These are phyloP conservation scores for Mnemiopsis leidyi DNA, from an alignment of 37 sponge, comb jelly and placozoan genomes.

Conservation along the genomic window DNA sequence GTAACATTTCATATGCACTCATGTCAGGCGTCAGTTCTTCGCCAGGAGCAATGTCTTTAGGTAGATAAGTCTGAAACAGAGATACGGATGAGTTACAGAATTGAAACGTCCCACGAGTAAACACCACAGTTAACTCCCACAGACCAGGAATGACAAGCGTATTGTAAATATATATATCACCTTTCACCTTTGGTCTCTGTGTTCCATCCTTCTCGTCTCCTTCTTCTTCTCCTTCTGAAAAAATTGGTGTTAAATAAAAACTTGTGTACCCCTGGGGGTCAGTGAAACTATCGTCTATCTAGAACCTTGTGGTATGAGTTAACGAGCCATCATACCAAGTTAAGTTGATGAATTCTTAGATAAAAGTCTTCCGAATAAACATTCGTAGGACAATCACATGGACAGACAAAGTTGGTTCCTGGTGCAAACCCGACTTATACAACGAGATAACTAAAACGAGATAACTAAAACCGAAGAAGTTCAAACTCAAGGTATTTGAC, in stretches of 20 bases:
- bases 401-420: neutral
- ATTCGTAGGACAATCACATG: neutral
- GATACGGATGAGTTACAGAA: neutral
- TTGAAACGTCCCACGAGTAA: neutral
- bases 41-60: slow-evolving; percentile 34
- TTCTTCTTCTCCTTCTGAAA: neutral
- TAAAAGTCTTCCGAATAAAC: no score
- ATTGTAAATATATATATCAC: neutral
- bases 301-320: no score
- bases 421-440: neutral
- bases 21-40: slow-evolving; percentile 61
- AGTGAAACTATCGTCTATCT: no score
- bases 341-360: no score
- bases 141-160: neutral
- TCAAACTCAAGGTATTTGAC: no score
- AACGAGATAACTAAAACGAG: no score
- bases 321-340: no score
- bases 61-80: slow-evolving; percentile 33
- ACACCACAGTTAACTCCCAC: neutral
- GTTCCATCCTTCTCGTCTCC: neutral
- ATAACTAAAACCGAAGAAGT: no score
- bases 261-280: no score
- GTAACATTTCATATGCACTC: slow-evolving; percentile 61
- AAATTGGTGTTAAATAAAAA: neutral
- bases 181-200: neutral